Evolutionary conservation across 2,113 vertebrate species (phyloP).

Genomic region (Loxodonta africana): DNA sequence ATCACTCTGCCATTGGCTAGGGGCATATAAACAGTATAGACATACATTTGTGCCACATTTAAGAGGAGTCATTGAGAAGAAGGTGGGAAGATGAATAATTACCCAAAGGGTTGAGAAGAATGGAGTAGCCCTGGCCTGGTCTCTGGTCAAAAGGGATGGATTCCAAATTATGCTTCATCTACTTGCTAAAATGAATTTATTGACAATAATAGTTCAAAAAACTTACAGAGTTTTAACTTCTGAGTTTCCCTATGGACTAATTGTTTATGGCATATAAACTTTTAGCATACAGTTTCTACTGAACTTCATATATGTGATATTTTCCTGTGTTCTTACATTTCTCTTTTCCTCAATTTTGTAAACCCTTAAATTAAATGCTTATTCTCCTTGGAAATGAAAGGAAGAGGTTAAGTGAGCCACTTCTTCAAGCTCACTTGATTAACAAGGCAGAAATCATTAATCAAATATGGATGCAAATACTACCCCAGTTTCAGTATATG

Average conservation of each 20-base stretch:
- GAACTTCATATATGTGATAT: not conserved
- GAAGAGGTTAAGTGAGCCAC: not conserved
- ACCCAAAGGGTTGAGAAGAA: not conserved
- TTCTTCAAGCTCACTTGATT: not conserved
- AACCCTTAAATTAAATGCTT: not conserved
- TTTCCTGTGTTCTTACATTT: not conserved
- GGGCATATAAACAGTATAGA: not conserved
- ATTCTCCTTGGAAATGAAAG: not conserved
- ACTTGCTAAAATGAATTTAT: not conserved
- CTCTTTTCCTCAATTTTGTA: not conserved
- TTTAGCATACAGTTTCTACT: not conserved
- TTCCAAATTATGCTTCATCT: not conserved
- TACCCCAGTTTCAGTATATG: not conserved
- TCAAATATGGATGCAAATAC: not conserved
- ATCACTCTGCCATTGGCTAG: not conserved
- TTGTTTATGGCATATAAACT: not conserved
- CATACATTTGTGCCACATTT: not conserved
- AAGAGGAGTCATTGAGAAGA: not conserved
- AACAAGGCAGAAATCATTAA: not conserved
- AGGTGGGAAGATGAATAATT: not conserved
- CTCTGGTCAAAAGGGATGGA: not conserved
- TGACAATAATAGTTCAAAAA: not conserved
- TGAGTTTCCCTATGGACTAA: not conserved
- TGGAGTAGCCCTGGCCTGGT: accelerated
- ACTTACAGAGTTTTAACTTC: not conserved